Evolutionary conservation across 2,113 vertebrate genomes (phyloP), one percentile per base, ranked within the genome.

Genomic region (Lates calcarifer): DNA sequence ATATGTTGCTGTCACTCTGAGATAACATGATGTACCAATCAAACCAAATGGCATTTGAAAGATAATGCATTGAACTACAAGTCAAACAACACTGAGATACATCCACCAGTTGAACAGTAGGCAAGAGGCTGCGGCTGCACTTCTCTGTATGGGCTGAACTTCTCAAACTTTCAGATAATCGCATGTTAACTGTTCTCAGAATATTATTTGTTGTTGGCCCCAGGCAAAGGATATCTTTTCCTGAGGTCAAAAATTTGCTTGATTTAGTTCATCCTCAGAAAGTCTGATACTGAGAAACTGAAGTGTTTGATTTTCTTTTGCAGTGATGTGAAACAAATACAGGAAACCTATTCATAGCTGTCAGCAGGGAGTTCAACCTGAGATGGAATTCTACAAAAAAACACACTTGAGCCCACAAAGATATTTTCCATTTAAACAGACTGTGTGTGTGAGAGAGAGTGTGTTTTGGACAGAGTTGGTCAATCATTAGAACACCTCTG

Each of bases 291-390:
- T 51, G 77, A 85, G 64, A 82, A 69, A 56, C 37, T 86, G 3
- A 70, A 69, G 74, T 90, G 85, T 92, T 92, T 93, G 83, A 79
- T 86, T 87, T 89, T 85, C 81, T 87, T 84, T 89, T 64, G 37
- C 67, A 81, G 45, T n/a, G 65, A 74, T 33, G 83, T 70, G 69
- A 83, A 82, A 82, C 33, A 83, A 84, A 85, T 24, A 86, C 58
- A 33, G 24, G 37, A 41, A 74, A 35, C n/a, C 28, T 64, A 71
- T 66, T 90, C 73, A 87, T 45, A 78, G 85, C 62, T 82, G 82
- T 84, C 82, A 87, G 65, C 1, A 0, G 61, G 65, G 61, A 63
- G 55, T 77, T 82, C 61, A 81, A 63, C 84, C 58, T 64, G 53
- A 62, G 20, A 80, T 62, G 49, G 64, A 74, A n/a, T 47, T 24